Percentiles rank a stretch among this genome's conserved stretches.
These are phyloP conservation scores for Rousettus madagascariensis DNA, from an alignment of 2,797 vertebrate genomes.

Conservation along the genomic window DNA sequence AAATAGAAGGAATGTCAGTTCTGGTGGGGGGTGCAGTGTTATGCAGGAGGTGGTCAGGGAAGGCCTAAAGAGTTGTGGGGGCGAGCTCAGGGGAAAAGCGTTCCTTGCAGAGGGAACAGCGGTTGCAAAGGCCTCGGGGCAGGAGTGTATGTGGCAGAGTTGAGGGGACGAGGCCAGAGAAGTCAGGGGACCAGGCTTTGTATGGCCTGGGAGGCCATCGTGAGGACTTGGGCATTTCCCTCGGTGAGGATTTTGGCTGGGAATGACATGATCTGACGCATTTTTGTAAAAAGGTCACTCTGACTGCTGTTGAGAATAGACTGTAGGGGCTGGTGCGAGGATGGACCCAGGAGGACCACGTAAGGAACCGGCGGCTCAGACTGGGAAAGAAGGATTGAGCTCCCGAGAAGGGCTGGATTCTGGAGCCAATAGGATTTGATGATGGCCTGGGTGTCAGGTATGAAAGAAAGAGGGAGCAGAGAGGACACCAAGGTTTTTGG, in stretches of 20 bases:
- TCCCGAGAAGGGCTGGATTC: background rate
- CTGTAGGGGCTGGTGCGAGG: background rate
- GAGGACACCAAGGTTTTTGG: background rate
- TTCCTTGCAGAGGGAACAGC: background rate
- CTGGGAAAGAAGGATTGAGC: background rate
- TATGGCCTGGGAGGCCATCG: background rate
- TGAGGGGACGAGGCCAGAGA: background rate
- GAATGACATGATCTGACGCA: background rate
- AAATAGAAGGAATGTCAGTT: background rate
- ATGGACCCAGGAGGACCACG: background rate
- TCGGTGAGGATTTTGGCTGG: background rate
- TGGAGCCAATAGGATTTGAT: background rate
- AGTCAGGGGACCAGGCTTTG: rapidly evolving
- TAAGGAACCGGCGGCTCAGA: background rate
- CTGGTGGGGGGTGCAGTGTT: background rate
- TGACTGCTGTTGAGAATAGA: background rate
- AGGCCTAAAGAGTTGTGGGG: background rate
- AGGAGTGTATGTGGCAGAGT: background rate
- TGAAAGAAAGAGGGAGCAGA: background rate
- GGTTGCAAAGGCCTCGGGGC: background rate
- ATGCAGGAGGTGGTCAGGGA: background rate
- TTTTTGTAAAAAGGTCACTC: background rate
- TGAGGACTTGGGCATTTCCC: background rate
- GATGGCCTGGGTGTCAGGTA: background rate
- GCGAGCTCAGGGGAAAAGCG: background rate